Evolutionary conservation across 1,140 invertebrate species (phyloP), one percentile per base, ranked within the genome.

Genomic region (Hermetia illucens): DNA sequence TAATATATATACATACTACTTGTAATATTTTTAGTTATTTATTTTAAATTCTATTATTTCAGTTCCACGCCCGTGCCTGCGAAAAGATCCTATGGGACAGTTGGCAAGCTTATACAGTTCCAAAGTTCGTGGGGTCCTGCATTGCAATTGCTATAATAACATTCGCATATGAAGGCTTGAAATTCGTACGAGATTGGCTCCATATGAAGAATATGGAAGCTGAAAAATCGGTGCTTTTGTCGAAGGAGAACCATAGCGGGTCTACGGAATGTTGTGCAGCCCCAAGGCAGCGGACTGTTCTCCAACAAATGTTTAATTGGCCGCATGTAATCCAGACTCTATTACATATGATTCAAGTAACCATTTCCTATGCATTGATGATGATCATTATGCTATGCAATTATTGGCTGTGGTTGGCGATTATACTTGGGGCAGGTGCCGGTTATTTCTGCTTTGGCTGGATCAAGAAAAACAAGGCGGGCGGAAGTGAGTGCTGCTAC

Each of bases 341-440:
- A 1, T 66, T 98, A 1, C 90, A 96, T 62, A 69, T 91, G 40
- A 39, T 95, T 2, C 93, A 97, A 62, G 75, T 96, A 21, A 73
- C 82, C 1, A 63, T 93, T 16, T 88, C 86, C 15, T 96, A 96
- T 63, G 75, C 91, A 48, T 74, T 96, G 12, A 97, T 97, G 93
- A 64, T 97, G 63, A 80, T 95, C 40, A 94, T 97, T 64, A 97
- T 97, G 93, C 95, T 87, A 0, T 96, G 89, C 70, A 96, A 96
- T 61, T 78, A 86, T 33, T 96, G 86, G 84, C 68, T 96, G 5
- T 93, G 90, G 52, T 45, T 90, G 21, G 82, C 85, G 1, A 77
- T 95, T 15, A 75, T 92, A 1, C 50, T 92, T 5, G 93, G 93
- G 1, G 78, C 88, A 13, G 85, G 77, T 0, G 61, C 82, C 3